These are phyloP conservation scores for Hylyphantes graminicola DNA, from an alignment of 1,140 invertebrate species.

Conservation along the genomic window DNA sequence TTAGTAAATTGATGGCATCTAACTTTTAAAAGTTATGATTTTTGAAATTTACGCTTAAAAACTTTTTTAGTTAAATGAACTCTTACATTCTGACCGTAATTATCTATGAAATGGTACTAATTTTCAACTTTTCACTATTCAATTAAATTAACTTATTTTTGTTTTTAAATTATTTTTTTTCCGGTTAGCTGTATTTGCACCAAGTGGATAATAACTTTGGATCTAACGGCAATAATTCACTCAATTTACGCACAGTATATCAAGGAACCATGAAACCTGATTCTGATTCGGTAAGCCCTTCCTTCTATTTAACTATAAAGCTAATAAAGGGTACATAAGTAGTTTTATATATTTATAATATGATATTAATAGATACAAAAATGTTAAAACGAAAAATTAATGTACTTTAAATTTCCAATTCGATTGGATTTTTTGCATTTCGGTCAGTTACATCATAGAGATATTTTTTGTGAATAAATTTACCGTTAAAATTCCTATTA, in stretches of 20 bases:
- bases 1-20: background rate
- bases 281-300: background rate
- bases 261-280: background rate
- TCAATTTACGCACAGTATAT: background rate
- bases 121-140: background rate
- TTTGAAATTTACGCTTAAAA: background rate
- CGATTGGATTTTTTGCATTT: too few relatives aligned
- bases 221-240: background rate
- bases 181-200: constrained; percentile 16
- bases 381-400: too few relatives aligned
- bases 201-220: background rate
- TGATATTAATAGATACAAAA: too few relatives aligned
- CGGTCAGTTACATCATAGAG: too few relatives aligned
- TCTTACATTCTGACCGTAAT: background rate
- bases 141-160: background rate
- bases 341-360: too few relatives aligned
- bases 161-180: background rate
- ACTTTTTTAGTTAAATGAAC: background rate
- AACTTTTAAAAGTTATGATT: background rate
- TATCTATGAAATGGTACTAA: background rate
- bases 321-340: too few relatives aligned
- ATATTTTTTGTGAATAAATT: too few relatives aligned
- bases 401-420: too few relatives aligned
- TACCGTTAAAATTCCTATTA: too few relatives aligned
- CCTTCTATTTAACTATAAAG: background rate